Evolutionary conservation across 2,113 vertebrate genomes (phyloP).

Genomic region (Corvus moneduloides): DNA sequence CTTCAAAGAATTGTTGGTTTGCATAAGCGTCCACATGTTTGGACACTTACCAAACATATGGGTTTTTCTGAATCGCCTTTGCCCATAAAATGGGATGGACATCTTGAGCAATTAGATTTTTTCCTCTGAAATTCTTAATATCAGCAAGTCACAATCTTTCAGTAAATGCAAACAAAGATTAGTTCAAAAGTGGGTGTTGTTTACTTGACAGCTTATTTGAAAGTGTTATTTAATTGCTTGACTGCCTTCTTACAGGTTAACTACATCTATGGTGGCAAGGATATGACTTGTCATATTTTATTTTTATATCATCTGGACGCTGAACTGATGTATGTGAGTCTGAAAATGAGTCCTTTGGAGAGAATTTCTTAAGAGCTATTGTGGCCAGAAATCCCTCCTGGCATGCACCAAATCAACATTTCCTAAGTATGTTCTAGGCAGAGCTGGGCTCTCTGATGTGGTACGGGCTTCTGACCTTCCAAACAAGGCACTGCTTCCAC

Average conservation of each 20-base stretch:
- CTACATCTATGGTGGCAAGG: neutral
- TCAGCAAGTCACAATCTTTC: neutral
- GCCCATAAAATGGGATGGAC: constrained; percentile 39
- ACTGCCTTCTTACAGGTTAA: neutral
- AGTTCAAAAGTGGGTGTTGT: neutral
- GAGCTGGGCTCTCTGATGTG: neutral
- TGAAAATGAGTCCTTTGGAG: neutral
- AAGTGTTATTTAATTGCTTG: neutral
- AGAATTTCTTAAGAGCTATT: neutral
- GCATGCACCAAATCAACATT: neutral
- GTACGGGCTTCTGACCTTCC: neutral
- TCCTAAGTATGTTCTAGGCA: constrained; percentile 11
- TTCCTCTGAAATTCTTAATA: neutral
- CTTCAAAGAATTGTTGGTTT: constrained; percentile 62
- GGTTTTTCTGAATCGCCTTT: constrained; percentile 22
- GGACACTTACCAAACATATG: constrained; percentile 58
- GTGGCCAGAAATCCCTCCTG: constrained; percentile 1
- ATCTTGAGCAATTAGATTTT: constrained; percentile 31
- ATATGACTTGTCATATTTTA: neutral
- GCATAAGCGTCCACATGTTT: constrained; percentile 52
- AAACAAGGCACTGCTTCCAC: neutral
- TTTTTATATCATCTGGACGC: neutral
- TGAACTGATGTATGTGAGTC: neutral
- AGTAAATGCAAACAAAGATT: neutral
- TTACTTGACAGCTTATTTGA: neutral